These are phyloP conservation scores for Mesocricetus auratus DNA, from an alignment of 2,113 vertebrate genomes.

Conservation along the genomic window DNA sequence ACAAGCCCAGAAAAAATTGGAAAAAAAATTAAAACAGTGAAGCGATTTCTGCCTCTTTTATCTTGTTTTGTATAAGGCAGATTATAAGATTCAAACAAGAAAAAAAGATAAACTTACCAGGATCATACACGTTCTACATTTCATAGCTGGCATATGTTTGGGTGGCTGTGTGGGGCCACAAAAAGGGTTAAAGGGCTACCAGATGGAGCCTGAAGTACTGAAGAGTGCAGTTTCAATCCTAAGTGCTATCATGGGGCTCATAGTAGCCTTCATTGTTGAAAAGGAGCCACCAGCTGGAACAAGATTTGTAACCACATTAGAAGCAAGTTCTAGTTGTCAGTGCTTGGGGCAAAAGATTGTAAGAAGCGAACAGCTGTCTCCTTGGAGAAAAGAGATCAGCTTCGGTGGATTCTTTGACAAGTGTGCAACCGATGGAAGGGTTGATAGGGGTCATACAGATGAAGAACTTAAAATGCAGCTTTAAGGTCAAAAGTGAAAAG, in stretches of 20 bases:
- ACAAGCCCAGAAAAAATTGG: not conserved
- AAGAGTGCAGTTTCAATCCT: constrained; percentile 37
- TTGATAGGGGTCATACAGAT: constrained; percentile 1
- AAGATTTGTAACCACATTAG: constrained; percentile 77
- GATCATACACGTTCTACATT: fast-evolving
- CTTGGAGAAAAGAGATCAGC: constrained; percentile 75
- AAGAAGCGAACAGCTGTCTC: constrained; percentile 75
- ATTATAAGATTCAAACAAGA: not conserved
- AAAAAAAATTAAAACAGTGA: not conserved
- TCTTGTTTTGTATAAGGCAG: not conserved
- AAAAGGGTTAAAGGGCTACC: constrained; percentile 76
- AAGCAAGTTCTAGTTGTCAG: constrained; percentile 42
- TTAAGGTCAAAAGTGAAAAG: not conserved
- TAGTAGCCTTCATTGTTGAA: constrained; percentile 70
- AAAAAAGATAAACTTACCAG: not conserved
- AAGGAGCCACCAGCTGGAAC: constrained; percentile 79
- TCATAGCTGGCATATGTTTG: not conserved
- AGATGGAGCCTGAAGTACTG: constrained; percentile 67
- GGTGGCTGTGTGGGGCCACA: not conserved
- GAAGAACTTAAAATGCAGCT: constrained; percentile 45
- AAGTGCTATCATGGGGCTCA: constrained; percentile 47
- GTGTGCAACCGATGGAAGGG: not conserved
- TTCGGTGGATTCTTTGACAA: constrained; percentile 61
- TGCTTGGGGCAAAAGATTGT: constrained; percentile 38
- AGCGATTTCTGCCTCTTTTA: not conserved